phyloP scores from a whole-genome alignment of 2,797 vertebrate species.

The Loris lydekkerianus region DNA sequence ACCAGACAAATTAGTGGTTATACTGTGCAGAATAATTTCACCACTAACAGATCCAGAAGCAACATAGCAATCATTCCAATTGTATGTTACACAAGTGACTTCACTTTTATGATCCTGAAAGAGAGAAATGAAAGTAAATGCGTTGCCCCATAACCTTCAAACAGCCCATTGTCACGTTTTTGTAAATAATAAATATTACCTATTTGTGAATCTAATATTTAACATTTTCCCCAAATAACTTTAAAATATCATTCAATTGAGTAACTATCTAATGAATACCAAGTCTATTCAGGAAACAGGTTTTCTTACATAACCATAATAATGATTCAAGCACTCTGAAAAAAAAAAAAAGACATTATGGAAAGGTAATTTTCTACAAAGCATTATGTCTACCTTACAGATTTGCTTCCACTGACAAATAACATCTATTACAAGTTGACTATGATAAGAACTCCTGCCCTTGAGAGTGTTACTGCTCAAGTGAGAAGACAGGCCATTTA shows the following conservation, averaged over 20 bases:
- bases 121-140: constrained; percentile 58
- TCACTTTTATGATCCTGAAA: constrained; percentile 96
- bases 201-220: constrained; percentile 28
- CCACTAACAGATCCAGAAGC: constrained; percentile 97
- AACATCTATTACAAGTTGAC: constrained; percentile 7
- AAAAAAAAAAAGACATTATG: neutral
- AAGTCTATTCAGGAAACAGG: constrained; percentile 10
- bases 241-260: constrained; percentile 18
- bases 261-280: constrained; percentile 1
- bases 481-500: constrained; percentile 29
- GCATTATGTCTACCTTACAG: neutral
- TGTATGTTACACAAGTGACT: constrained; percentile 96
- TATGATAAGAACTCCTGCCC: neutral
- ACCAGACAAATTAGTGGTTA: constrained; percentile 96
- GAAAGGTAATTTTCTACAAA: constrained; percentile 46
- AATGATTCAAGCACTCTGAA: constrained; percentile 35
- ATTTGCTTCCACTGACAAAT: constrained; percentile 22
- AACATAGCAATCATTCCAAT: constrained; percentile 94
- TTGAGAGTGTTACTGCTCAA: neutral
- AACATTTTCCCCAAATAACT: constrained; percentile 59
- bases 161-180: neutral
- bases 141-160: neutral
- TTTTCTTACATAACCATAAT: neutral
- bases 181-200: neutral
- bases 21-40: constrained; percentile 96